These are phyloP conservation scores for Cydia amplana DNA, from an alignment of 1,140 invertebrate genomes.

Conservation along the genomic window DNA sequence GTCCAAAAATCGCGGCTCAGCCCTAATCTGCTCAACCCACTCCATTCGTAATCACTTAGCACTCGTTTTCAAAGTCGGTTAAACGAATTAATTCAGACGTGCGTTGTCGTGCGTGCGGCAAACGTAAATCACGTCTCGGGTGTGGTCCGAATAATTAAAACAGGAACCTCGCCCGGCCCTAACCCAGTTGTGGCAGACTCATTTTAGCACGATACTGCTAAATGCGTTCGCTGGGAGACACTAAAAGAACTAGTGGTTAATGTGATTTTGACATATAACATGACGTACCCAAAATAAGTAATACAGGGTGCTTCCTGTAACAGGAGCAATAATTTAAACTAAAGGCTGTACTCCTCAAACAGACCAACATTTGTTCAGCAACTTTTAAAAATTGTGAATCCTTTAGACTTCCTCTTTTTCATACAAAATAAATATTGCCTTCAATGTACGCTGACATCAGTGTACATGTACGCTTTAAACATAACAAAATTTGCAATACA, in stretches of 20 bases:
- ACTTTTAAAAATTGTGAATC: too few relatives aligned
- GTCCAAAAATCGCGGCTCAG: not conserved
- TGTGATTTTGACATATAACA: not conserved
- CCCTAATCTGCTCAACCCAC: not conserved
- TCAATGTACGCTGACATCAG: too few relatives aligned
- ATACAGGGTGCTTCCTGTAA: too few relatives aligned
- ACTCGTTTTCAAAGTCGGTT: slow-evolving; percentile 4
- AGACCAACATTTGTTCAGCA: too few relatives aligned
- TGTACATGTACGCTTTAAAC: too few relatives aligned
- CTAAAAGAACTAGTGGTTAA: not conserved
- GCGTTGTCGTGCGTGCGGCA: slow-evolving; percentile 17
- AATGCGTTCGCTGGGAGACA: not conserved
- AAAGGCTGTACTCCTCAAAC: too few relatives aligned
- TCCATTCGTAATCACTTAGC: slow-evolving; percentile 14
- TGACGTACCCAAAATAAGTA: too few relatives aligned
- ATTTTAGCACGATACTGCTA: not conserved
- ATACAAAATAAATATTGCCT: too few relatives aligned
- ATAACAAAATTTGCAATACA: too few relatives aligned
- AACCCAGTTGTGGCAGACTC: slow-evolving; percentile 16
- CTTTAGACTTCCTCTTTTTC: too few relatives aligned
- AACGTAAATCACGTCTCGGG: slow-evolving; percentile 8
- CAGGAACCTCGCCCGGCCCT: slow-evolving; percentile 14
- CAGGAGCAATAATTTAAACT: too few relatives aligned
- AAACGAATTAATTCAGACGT: slow-evolving; percentile 14
- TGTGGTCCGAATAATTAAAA: slow-evolving; percentile 17